phyloP scores from a whole-genome alignment of 2,797 vertebrate genomes.

The Hippoglossus hippoglossus region DNA sequence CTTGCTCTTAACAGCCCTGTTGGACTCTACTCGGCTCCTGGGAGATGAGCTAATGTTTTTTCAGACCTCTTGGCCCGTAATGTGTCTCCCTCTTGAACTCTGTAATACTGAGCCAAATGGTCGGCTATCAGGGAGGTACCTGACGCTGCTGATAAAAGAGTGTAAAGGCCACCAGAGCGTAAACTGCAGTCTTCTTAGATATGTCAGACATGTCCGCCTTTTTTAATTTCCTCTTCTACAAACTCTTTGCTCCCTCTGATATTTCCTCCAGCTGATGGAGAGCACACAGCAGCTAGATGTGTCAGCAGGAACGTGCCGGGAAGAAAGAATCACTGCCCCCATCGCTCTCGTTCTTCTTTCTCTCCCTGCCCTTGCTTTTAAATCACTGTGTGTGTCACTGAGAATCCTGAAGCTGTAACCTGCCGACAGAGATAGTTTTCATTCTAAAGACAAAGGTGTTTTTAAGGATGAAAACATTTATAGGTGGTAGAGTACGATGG shows the following conservation, averaged over 20 bases:
- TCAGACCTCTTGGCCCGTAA: constrained; percentile 11
- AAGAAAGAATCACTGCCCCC: not conserved
- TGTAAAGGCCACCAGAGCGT: constrained; percentile 16
- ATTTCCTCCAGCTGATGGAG: constrained; percentile 26
- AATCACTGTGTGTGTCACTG: constrained; percentile 25
- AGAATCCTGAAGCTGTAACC: constrained; percentile 29
- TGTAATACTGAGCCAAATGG: constrained; percentile 7
- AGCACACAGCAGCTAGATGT: constrained; percentile 15
- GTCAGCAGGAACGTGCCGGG: constrained; percentile 14
- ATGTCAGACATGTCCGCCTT: constrained; percentile 4
- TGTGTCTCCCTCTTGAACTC: constrained; percentile 19
- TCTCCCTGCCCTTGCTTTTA: not conserved
- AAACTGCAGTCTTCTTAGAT: constrained; percentile 16
- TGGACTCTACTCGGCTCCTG: not conserved
- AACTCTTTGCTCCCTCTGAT: constrained; percentile 31
- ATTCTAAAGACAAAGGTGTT: constrained; percentile 30
- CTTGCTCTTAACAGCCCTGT: constrained; percentile 1
- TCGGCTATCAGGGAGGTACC: constrained; percentile 4
- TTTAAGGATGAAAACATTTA: constrained; percentile 24
- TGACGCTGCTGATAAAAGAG: not conserved
- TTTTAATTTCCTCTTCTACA: constrained; percentile 3
- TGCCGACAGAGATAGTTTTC: constrained; percentile 27
- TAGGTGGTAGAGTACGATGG: not conserved
- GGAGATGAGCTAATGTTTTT: not conserved
- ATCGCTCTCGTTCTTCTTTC: not conserved